A percentile compares a stretch with the other conserved stretches of the same genome.
Evolutionary conservation across 2,888 invertebrate species (phyloP).

Genomic region (Mesoligia furuncula): DNA sequence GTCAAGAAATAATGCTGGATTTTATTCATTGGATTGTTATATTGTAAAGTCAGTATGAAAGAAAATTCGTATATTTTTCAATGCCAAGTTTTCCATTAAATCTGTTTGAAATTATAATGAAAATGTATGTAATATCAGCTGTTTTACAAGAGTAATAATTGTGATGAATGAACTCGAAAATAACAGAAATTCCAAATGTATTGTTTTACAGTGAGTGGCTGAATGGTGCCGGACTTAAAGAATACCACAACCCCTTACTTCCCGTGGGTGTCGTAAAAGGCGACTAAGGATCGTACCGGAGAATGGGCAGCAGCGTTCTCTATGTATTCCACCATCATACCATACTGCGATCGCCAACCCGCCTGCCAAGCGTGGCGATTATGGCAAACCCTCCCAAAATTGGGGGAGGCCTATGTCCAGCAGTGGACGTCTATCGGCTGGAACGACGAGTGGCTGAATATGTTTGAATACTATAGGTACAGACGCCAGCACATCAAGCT

Average conservation of each 20-base stretch:
- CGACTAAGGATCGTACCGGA: no score
- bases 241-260: no score
- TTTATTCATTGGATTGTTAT: slow-evolving; percentile 28
- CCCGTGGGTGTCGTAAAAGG: no score
- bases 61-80: neutral
- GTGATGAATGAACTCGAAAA: neutral
- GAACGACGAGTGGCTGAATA: neutral
- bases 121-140: slow-evolving; percentile 14
- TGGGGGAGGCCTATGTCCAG: no score
- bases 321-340: no score
- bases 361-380: no score
- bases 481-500: no score
- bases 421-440: no score
- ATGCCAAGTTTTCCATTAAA: neutral
- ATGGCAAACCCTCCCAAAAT: no score
- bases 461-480: neutral
- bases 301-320: no score
- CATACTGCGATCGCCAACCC: no score
- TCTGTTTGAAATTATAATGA: neutral
- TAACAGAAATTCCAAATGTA: neutral
- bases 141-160: slow-evolving; percentile 4
- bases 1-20: slow-evolving; percentile 12
- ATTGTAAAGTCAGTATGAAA: slow-evolving; percentile 2
- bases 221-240: no score
- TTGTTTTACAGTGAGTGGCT: neutral